Percentiles rank a stretch among this genome's conserved stretches.
Evolutionary conservation across 2,113 vertebrate genomes (phyloP).

Genomic region (Pseudorasbora parva): DNA sequence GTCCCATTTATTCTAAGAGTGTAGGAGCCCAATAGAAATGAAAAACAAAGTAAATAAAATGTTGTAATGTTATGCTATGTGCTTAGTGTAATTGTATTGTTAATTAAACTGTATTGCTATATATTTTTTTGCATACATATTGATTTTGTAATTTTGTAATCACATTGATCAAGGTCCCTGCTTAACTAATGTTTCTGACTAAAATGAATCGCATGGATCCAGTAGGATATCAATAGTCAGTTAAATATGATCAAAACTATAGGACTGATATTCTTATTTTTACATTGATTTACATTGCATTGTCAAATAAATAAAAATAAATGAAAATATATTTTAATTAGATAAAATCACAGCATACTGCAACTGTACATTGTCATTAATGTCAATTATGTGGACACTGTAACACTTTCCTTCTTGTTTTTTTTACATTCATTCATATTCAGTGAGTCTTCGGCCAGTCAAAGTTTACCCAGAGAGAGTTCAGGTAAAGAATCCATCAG

Average conservation of each 20-base stretch:
- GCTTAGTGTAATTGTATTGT: not conserved
- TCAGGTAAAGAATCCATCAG: not conserved
- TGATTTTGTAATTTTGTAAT: not conserved
- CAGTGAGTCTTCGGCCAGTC: not conserved
- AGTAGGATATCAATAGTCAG: not conserved
- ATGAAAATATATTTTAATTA: not conserved
- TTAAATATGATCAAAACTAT: not conserved
- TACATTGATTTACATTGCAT: not conserved
- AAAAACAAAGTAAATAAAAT: not conserved
- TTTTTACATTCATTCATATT: conserved; percentile 2
- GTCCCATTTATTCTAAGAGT: too few relatives aligned
- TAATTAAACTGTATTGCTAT: not conserved
- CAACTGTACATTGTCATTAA: conserved; percentile 22
- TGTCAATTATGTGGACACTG: not conserved
- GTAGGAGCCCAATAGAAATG: too few relatives aligned
- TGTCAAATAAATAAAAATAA: not conserved
- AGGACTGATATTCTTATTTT: not conserved
- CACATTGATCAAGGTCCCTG: not conserved
- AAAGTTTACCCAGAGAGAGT: not conserved
- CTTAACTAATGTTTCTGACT: not conserved
- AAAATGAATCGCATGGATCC: not conserved
- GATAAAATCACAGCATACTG: conserved; percentile 8
- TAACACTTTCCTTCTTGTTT: conserved; percentile 1
- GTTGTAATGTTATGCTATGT: not conserved
- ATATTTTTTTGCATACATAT: conserved; percentile 19